Evolutionary conservation across 1,140 invertebrate genomes (phyloP).

Genomic region (Drosophila teissieri): DNA sequence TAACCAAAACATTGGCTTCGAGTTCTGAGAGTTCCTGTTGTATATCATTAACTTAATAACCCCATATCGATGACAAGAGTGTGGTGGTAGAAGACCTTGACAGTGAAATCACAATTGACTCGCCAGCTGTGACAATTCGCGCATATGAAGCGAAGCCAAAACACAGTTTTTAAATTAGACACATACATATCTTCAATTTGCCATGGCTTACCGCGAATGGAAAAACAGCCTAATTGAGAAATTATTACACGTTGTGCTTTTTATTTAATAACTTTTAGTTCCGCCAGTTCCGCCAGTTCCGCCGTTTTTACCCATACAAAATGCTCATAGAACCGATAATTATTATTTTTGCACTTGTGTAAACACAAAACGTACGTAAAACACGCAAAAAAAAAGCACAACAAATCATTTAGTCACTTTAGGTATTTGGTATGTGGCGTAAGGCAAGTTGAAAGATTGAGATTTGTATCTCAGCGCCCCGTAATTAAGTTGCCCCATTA

Average conservation of each 20-base stretch:
- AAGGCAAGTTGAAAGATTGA: neutral
- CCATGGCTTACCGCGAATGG: neutral
- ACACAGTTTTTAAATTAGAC: neutral
- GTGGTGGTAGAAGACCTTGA: neutral
- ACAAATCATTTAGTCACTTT: neutral
- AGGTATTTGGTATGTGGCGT: neutral
- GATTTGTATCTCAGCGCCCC: too few species aligned
- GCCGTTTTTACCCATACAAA: neutral
- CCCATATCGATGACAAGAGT: constrained; percentile 1
- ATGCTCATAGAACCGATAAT: neutral
- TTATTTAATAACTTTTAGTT: neutral
- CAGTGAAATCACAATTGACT: constrained; percentile 11
- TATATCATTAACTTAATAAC: neutral
- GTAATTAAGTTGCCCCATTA: neutral
- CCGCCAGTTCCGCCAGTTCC: neutral
- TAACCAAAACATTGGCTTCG: too few species aligned
- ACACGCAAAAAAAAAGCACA: neutral
- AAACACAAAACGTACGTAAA: neutral
- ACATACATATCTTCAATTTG: neutral
- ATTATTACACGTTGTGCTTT: neutral
- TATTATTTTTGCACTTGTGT: constrained; percentile 1
- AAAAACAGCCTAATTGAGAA: neutral
- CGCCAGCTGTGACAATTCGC: neutral
- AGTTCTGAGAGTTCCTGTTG: neutral
- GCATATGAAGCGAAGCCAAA: constrained; percentile 8